These are phyloP conservation scores for Adrianichthys oophorus DNA, from an alignment of 2,797 vertebrate genomes.

Conservation along the genomic window DNA sequence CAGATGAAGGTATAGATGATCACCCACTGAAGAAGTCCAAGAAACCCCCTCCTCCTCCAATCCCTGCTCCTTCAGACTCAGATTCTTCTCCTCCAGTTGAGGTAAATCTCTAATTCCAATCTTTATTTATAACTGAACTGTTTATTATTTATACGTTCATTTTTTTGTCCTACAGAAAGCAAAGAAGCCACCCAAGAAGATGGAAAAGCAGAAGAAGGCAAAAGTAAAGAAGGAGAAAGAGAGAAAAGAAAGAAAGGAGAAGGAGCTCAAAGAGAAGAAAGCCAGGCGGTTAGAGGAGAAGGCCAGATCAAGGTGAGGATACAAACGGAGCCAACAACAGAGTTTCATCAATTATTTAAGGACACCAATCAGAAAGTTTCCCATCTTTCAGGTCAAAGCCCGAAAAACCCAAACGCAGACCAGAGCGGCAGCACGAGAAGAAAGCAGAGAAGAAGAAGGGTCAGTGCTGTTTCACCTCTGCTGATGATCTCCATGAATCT, in stretches of 20 bases:
- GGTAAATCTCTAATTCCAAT: conserved; percentile 39
- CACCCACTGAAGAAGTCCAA: conserved; percentile 88
- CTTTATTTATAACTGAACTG: neutral
- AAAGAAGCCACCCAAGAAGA: conserved; percentile 84
- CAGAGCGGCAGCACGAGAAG: conserved; percentile 81
- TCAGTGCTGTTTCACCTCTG: conserved; percentile 53
- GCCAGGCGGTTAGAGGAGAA: conserved; percentile 83
- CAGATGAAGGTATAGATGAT: conserved; percentile 81
- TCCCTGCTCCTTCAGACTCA: conserved; percentile 87
- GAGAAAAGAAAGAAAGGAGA: conserved; percentile 85
- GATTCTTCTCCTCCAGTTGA: conserved; percentile 75
- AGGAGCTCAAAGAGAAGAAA: conserved; percentile 81
- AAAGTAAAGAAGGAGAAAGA: conserved; percentile 80
- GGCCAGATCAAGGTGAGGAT: conserved; percentile 82
- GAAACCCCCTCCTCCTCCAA: conserved; percentile 80
- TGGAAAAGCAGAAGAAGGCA: conserved; percentile 77
- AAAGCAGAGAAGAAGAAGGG: conserved; percentile 93
- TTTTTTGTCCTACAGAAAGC: conserved; percentile 63
- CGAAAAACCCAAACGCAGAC: conserved; percentile 86
- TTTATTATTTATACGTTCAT: neutral
- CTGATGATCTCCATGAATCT: neutral
- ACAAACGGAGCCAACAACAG: conserved; percentile 3
- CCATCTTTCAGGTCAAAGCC: conserved; percentile 78
- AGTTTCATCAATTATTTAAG: conserved; percentile 34
- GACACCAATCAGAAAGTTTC: conserved; percentile 19